These are phyloP conservation scores for Leptoclinus maculatus DNA, from an alignment of 2,797 vertebrate genomes.

Conservation along the genomic window DNA sequence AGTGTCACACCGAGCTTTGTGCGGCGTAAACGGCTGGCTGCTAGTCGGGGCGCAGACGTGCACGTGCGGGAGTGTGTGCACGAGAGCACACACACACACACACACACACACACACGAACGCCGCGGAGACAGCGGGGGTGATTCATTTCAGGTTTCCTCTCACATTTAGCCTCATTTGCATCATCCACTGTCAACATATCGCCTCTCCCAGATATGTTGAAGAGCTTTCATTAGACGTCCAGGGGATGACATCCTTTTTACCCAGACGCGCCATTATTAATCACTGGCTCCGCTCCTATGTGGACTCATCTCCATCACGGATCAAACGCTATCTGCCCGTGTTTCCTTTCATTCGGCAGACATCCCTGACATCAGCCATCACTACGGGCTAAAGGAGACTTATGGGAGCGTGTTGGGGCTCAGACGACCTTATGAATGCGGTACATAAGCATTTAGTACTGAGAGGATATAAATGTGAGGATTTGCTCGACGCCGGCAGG, in stretches of 20 bases:
- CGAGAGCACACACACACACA: too few species aligned
- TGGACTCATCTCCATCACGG: conserved; percentile 85
- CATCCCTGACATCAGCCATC: conserved; percentile 84
- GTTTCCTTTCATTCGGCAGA: conserved; percentile 83
- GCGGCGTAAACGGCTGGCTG: conserved; percentile 77
- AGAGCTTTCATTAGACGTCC: conserved; percentile 86
- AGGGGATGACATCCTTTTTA: conserved; percentile 83
- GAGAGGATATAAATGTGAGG: conserved; percentile 76
- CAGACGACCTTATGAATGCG: conserved; percentile 79
- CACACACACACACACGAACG: conserved; percentile 55
- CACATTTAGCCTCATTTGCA: conserved; percentile 88
- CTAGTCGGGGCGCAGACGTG: conserved; percentile 53
- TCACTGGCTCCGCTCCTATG: conserved; percentile 78
- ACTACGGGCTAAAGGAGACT: conserved; percentile 83
- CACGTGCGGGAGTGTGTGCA: background rate
- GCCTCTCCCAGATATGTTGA: conserved; percentile 81
- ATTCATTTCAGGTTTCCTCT: conserved; percentile 84
- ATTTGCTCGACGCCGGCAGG: conserved; percentile 72
- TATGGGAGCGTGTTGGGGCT: conserved; percentile 80
- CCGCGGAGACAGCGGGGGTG: conserved; percentile 77
- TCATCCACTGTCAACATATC: conserved; percentile 85
- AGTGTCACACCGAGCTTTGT: conserved; percentile 82
- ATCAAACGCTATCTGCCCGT: conserved; percentile 84
- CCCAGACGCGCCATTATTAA: conserved; percentile 82
- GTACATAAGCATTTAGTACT: conserved; percentile 79